phyloP scores from a whole-genome alignment of 2,113 vertebrate species.

The Ptyas mucosa region DNA sequence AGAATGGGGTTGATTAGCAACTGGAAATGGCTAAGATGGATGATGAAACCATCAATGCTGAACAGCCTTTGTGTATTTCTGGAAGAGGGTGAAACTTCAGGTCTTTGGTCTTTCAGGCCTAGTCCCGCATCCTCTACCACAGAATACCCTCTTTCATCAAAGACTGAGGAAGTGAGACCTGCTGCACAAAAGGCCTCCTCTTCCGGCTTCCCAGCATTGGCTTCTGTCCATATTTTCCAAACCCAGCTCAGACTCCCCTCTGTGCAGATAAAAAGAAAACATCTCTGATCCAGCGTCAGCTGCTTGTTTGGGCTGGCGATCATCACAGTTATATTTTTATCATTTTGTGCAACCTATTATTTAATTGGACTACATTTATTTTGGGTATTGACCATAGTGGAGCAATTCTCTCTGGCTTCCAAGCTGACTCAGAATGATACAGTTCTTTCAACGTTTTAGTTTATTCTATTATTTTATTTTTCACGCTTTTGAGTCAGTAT shows the following conservation, averaged over 20 bases:
- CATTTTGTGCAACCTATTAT: neutral
- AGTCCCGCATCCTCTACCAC: neutral
- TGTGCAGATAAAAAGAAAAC: conserved; percentile 12
- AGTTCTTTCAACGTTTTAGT: neutral
- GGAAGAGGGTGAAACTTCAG: neutral
- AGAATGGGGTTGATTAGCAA: neutral
- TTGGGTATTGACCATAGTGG: neutral
- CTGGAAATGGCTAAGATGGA: neutral
- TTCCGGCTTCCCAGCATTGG: conserved; percentile 11
- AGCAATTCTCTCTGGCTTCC: neutral
- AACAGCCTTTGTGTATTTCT: neutral
- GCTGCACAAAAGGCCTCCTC: conserved; percentile 22
- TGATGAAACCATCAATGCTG: conserved; percentile 2
- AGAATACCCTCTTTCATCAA: conserved; percentile 10
- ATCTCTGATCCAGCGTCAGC: neutral
- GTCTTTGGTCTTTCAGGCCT: neutral
- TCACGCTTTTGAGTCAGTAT: neutral
- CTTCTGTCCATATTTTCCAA: neutral
- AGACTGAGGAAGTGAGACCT: neutral
- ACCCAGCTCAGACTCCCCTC: neutral
- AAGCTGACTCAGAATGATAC: neutral
- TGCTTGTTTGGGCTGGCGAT: conserved; percentile 8
- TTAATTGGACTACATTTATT: neutral
- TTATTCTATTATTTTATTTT: neutral
- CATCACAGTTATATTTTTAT: neutral